Conservation (phyloP, 2,113 vertebrate species). For the Phyllostomus discolor region DNA sequence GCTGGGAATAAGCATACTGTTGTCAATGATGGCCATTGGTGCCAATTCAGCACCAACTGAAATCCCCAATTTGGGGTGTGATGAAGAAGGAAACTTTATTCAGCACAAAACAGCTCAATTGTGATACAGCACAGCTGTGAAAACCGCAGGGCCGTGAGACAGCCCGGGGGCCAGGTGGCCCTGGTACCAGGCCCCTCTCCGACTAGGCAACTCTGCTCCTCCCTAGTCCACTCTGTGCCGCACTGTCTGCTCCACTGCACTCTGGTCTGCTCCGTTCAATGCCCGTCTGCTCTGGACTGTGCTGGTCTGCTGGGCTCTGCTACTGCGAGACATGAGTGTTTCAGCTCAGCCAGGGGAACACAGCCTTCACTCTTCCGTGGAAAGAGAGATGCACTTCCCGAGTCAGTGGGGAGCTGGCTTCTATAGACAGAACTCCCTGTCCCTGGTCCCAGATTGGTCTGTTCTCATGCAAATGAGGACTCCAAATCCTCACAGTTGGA, state of each 20-base stretch:
- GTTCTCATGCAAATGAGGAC: background rate
- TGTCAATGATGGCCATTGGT: background rate
- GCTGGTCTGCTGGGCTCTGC: background rate
- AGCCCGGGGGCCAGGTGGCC: too few relatives aligned
- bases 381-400: background rate
- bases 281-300: background rate
- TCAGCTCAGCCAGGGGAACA: background rate
- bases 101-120: too few relatives aligned
- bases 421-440: too few relatives aligned
- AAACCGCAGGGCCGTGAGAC: too few relatives aligned
- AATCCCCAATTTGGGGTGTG: background rate
- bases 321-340: background rate
- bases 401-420: background rate
- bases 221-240: background rate
- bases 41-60: background rate
- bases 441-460: background rate
- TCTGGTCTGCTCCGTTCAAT: background rate
- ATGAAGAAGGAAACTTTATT: too few relatives aligned
- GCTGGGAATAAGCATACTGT: background rate
- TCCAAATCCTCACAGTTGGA: background rate
- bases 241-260: background rate
- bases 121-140: too few relatives aligned
- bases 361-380: background rate
- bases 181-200: too few relatives aligned
- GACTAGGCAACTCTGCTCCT: background rate